Evolutionary conservation across 2,888 invertebrate genomes (phyloP).

Genomic region (Beris chalybata): DNA sequence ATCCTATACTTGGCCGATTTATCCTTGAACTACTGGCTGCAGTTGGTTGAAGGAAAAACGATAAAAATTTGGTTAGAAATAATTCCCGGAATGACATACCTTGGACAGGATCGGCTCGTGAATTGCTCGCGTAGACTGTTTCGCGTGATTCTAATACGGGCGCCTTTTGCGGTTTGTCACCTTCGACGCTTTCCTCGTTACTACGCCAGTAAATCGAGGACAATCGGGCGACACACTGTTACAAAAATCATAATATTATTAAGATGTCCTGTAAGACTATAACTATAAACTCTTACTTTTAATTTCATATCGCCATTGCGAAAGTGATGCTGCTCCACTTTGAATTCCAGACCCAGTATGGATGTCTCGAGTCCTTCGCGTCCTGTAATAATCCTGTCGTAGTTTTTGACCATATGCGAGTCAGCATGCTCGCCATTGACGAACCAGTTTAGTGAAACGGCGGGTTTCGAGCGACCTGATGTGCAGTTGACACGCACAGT

Average conservation of each 20-base stretch:
- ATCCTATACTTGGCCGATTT: constrained; percentile 35
- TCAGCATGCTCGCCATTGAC: constrained; percentile 62
- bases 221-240: constrained; percentile 68
- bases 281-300: constrained; percentile 55
- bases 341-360: constrained; percentile 68
- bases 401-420: constrained; percentile 56
- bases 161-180: constrained; percentile 67
- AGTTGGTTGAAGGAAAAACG: constrained; percentile 55
- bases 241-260: constrained; percentile 23
- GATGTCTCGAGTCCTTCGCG: constrained; percentile 69
- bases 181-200: constrained; percentile 75
- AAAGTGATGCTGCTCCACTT: constrained; percentile 69
- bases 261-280: background rate
- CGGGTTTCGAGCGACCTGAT: constrained; percentile 65
- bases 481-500: constrained; percentile 64
- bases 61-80: constrained; percentile 57
- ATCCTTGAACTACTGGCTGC: constrained; percentile 50
- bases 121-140: constrained; percentile 60
- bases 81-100: constrained; percentile 61
- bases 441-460: constrained; percentile 63
- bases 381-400: constrained; percentile 59
- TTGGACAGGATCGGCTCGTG: constrained; percentile 71
- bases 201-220: constrained; percentile 72
- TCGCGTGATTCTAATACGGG: constrained; percentile 71
- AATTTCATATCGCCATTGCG: constrained; percentile 73